Percentiles rank a stretch among this genome's conserved stretches.
Evolutionary conservation across 1,140 invertebrate species (phyloP).

Genomic region (Eurosta solidaginis): DNA sequence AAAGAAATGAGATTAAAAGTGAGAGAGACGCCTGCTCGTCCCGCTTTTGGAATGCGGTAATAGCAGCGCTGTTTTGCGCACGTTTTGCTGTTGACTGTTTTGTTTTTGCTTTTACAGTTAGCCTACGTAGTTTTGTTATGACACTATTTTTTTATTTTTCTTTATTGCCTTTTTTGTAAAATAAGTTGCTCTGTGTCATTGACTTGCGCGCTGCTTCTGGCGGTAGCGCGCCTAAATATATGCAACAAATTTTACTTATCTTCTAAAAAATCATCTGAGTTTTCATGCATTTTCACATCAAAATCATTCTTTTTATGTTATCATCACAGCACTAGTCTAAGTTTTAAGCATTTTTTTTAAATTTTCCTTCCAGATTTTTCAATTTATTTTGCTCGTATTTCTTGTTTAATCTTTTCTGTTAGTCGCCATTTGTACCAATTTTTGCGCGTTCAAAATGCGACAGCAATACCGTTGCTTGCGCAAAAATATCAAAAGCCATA

Average conservation of each 20-base stretch:
- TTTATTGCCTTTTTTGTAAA: too few relatives aligned
- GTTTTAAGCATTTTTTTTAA: neutral
- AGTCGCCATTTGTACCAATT: neutral
- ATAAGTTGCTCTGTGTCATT: neutral
- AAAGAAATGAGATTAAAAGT: too few relatives aligned
- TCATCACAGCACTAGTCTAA: neutral
- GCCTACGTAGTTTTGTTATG: neutral
- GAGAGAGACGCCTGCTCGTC: too few relatives aligned
- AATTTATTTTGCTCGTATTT: neutral
- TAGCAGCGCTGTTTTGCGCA: neutral
- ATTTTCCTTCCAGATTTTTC: neutral
- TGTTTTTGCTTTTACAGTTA: neutral
- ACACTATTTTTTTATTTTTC: neutral
- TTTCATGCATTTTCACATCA: neutral
- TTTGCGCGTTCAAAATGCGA: neutral
- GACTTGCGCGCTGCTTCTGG: neutral
- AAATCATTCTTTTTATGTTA: neutral
- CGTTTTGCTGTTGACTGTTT: neutral
- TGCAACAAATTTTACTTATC: neutral
- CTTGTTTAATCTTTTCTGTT: neutral
- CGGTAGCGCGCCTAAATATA: neutral
- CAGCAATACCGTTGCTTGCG: neutral
- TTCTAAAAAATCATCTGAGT: neutral
- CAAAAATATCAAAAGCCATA: constrained; percentile 22
- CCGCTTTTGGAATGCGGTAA: too few relatives aligned